A percentile compares a stretch with the other conserved stretches of the same genome.
phyloP scores from a whole-genome alignment of 35 echinoderm and acorn worm species.

The Strongylocentrotus purpuratus region DNA sequence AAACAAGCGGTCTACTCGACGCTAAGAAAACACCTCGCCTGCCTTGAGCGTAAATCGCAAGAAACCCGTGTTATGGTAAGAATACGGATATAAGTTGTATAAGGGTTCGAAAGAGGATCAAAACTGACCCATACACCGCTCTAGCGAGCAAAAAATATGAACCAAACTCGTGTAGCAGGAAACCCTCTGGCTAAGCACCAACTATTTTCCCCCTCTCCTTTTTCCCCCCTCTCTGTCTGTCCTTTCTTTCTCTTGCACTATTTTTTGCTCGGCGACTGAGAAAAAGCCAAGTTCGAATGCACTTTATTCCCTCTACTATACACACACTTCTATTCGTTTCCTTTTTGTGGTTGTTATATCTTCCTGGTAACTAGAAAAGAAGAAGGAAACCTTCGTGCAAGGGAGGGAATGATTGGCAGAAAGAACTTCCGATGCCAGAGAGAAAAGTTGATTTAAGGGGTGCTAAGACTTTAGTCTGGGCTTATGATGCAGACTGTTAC shows the following conservation, averaged over 20 bases:
- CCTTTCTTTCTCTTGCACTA: conserved; percentile 6
- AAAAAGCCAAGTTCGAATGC: conserved; percentile 30
- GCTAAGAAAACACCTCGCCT: conserved; percentile 15
- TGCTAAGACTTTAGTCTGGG: conserved; percentile 14
- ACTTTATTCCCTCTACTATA: conserved; percentile 33
- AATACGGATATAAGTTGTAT: conserved; percentile 51
- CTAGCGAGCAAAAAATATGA: conserved; percentile 44
- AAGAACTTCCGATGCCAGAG: conserved; percentile 21
- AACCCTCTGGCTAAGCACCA: conserved; percentile 26
- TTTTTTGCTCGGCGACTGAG: not conserved
- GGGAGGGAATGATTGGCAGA: conserved; percentile 33
- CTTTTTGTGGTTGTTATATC: not conserved
- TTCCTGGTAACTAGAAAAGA: not conserved
- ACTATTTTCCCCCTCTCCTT: not conserved
- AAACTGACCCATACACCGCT: conserved; percentile 14
- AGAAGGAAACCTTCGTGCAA: not conserved
- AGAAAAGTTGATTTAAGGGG: not conserved
- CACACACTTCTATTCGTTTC: not conserved
- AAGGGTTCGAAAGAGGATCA: conserved; percentile 36
- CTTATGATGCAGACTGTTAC: not conserved
- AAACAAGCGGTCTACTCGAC: conserved; percentile 44
- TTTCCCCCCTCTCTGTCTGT: not conserved
- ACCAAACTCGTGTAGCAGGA: conserved; percentile 14
- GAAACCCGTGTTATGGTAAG: conserved; percentile 30
- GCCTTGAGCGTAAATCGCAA: conserved; percentile 7